Evolutionary conservation across 64 coral and sea anemone genomes (phyloP), one percentile per base, ranked within the genome.

Genomic region (Catalaphyllia jardinei): DNA sequence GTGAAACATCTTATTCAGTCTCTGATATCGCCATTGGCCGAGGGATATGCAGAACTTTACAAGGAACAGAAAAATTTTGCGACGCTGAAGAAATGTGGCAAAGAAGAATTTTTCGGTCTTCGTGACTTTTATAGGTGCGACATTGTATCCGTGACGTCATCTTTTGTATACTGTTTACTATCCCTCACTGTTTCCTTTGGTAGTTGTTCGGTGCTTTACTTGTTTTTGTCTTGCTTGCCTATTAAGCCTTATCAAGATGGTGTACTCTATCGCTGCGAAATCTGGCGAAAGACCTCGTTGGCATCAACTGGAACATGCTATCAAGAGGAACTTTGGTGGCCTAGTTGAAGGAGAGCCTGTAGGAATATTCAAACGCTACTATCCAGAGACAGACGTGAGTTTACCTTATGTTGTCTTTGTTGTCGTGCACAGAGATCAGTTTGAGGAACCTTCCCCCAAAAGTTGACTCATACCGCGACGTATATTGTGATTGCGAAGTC

Each of bases 61-160:
- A 62, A 67, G 30, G 62, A 86, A 24, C 94, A 96, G 82, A 96
- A 89, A 62, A 14, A 86, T 12, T 96, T 92, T 89, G 64, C 88
- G 76, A 88, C 94, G n/a, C 65, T 96, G 52, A 71, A 73, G 39
- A 87, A 89, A 52, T 86, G 87, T 22, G 89, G 85, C 22, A 94
- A 92, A 89, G 92, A 94, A 31, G 92, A 98, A 29, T 98, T 98
- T 65, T 98, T 98, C 88, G 95, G 95, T 33, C 86, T 98, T 9
- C 92, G 95, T 67, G 95, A 98, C 89, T 98, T 94, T 90, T 98
- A 98, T 73, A 98, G 95, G 95, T 97, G 17, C 39, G 24, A 71
- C 39, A 62, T 83, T n/a, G 65, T 69, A 67, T 22, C 18, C 8
- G 17, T 67, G 24, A 25, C 25, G 1, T 1, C 29, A 2, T 69